Evolutionary conservation across 1,140 invertebrate genomes (phyloP).

Genomic region (Palaemon carinicauda): DNA sequence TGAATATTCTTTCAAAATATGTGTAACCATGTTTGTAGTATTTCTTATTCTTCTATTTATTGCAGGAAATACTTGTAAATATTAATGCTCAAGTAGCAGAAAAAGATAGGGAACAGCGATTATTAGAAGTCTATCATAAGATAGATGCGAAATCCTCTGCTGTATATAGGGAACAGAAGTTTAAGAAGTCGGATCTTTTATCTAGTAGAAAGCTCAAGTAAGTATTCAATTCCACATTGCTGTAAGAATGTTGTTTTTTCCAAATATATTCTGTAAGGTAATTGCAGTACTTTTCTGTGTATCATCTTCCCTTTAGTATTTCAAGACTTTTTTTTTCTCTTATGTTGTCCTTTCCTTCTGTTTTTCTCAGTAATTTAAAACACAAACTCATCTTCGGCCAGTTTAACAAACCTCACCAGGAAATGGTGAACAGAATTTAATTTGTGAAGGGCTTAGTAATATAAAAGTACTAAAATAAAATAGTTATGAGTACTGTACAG

Average conservation of each 20-base stretch:
- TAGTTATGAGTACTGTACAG: too few relatives aligned
- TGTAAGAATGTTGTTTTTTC: neutral
- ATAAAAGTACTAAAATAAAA: too few relatives aligned
- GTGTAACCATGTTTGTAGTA: neutral
- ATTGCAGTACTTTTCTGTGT: too few relatives aligned
- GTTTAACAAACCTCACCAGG: too few relatives aligned
- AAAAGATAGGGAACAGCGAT: slow-evolving; percentile 86
- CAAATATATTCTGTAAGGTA: neutral
- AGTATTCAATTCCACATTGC: slow-evolving; percentile 58
- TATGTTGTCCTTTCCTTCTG: slow-evolving; percentile 4
- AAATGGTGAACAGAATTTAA: too few relatives aligned
- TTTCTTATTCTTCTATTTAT: slow-evolving; percentile 44
- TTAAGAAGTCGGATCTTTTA: slow-evolving; percentile 93
- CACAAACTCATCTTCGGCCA: neutral
- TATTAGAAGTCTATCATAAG: slow-evolving; percentile 90
- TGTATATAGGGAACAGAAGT: slow-evolving; percentile 82
- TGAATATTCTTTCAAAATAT: neutral
- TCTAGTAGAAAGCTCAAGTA: slow-evolving; percentile 80
- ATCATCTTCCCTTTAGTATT: too few relatives aligned
- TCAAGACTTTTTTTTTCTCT: too few relatives aligned
- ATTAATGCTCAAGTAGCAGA: slow-evolving; percentile 91
- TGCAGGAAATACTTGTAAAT: slow-evolving; percentile 81
- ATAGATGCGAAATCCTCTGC: slow-evolving; percentile 93
- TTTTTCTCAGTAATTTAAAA: too few relatives aligned
- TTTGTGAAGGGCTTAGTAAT: too few relatives aligned